Evolutionary conservation across 2,888 invertebrate species (phyloP).

Genomic region (Melipona beecheii): DNA sequence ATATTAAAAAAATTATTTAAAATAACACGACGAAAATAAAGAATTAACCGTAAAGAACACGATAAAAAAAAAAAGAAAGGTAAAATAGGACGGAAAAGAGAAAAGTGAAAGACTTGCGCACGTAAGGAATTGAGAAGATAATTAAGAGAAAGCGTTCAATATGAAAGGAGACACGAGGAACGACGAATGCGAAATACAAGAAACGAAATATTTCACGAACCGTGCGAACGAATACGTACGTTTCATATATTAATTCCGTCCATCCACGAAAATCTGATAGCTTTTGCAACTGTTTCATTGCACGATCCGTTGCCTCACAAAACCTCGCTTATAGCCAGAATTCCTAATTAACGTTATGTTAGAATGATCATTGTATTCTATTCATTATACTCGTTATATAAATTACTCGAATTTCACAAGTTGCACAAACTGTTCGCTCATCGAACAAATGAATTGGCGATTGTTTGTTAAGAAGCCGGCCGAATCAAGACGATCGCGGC

Average conservation of each 20-base stretch:
- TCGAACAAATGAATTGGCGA: neutral
- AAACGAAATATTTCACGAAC: slow-evolving; percentile 13
- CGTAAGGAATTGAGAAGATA: slow-evolving; percentile 12
- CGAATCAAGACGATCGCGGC: neutral
- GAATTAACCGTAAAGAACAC: neutral
- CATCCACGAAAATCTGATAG: neutral
- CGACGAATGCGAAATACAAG: slow-evolving; percentile 16
- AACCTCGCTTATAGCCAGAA: neutral
- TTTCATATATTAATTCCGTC: neutral
- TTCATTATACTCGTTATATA: neutral
- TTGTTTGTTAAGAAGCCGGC: neutral
- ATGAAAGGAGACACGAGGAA: slow-evolving; percentile 5
- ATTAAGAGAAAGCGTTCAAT: slow-evolving; percentile 40
- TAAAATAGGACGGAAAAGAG: neutral
- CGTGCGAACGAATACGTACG: neutral
- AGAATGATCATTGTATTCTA: neutral
- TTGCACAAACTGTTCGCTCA: neutral
- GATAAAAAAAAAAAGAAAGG: slow-evolving; percentile 14
- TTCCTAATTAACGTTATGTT: neutral
- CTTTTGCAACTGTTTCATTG: too few species aligned
- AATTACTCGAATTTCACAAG: neutral
- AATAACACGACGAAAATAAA: too few species aligned
- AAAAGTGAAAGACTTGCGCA: slow-evolving; percentile 12
- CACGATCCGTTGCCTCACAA: too few species aligned
- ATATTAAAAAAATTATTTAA: neutral